Conservation (phyloP, 2,797 vertebrate species). For the Passerculus sandwichensis region DNA sequence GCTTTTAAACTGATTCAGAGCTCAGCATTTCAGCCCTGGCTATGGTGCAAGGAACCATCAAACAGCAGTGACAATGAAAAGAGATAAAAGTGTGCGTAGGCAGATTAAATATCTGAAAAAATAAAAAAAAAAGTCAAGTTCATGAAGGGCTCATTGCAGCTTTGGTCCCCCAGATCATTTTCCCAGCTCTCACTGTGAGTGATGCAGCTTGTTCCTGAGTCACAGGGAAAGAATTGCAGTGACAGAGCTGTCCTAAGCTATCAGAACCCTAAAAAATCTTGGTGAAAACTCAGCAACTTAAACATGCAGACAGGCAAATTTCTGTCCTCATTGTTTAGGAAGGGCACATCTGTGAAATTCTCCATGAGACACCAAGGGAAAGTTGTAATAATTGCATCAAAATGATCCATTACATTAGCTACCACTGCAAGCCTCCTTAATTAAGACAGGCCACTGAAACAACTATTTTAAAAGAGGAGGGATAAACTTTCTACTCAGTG, state of each 20-base stretch:
- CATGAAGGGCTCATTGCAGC: neutral
- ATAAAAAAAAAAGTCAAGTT: neutral
- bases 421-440: neutral
- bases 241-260: neutral
- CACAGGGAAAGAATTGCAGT: neutral
- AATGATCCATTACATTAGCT: conserved; percentile 7
- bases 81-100: neutral
- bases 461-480: neutral
- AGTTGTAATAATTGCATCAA: neutral
- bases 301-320: neutral
- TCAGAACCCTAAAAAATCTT: neutral
- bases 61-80: neutral
- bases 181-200: neutral
- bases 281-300: neutral
- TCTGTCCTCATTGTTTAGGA: neutral
- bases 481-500: neutral
- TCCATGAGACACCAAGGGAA: neutral
- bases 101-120: neutral
- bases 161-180: neutral
- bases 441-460: neutral
- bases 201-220: neutral
- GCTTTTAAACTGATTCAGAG: neutral
- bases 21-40: neutral
- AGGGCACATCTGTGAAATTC: neutral
- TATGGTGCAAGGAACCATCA: neutral